phyloP scores from a whole-genome alignment of 2,113 vertebrate species.

The Ptyas mucosa region DNA sequence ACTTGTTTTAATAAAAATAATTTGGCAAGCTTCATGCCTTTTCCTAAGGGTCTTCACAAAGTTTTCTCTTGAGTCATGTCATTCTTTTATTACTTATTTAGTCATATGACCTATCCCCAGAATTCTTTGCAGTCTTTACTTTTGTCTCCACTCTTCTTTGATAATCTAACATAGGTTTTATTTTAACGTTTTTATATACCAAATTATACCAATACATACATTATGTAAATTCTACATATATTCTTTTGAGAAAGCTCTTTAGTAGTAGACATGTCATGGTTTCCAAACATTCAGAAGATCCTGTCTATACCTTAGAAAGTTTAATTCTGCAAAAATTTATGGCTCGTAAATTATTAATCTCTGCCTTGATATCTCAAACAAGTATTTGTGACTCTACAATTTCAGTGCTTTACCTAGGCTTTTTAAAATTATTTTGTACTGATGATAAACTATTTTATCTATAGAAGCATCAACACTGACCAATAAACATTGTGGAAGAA shows the following conservation, averaged over 20 bases:
- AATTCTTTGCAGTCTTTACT: neutral
- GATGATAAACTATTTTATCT: neutral
- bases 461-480: neutral
- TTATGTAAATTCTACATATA: neutral
- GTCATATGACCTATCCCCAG: neutral
- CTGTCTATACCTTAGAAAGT: neutral
- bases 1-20: neutral
- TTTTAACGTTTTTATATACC: neutral
- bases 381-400: neutral
- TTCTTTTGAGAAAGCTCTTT: neutral
- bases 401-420: neutral
- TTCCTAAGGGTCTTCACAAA: neutral
- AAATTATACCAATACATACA: neutral
- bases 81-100: neutral
- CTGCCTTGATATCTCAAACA: neutral
- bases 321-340: neutral
- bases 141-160: neutral
- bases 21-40: neutral
- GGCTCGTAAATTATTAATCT: neutral
- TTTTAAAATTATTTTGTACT: neutral
- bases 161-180: neutral
- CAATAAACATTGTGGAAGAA: neutral
- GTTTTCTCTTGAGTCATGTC: neutral
- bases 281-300: neutral
- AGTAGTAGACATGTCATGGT: neutral